Evolutionary conservation across 2,113 vertebrate genomes (phyloP).

Genomic region (Archilochus colubris): DNA sequence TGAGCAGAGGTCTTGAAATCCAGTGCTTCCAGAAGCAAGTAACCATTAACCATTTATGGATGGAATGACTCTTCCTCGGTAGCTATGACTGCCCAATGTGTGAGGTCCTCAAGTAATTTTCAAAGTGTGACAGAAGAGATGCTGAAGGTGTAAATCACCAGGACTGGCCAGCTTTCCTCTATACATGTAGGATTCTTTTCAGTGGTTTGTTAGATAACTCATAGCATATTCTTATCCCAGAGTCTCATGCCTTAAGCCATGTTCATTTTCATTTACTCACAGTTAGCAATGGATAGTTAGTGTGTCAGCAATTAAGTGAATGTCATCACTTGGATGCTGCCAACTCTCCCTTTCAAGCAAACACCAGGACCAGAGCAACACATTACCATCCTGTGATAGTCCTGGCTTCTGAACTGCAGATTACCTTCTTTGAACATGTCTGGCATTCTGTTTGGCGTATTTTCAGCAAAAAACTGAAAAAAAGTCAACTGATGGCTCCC

Average conservation of each 20-base stretch:
- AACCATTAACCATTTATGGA: neutral
- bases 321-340: neutral
- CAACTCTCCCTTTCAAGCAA: neutral
- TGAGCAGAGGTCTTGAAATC: neutral
- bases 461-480: neutral
- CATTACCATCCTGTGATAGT: neutral
- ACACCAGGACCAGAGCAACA: no score
- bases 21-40: neutral
- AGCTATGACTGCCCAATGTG: neutral
- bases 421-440: neutral
- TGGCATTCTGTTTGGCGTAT: neutral
- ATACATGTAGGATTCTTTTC: rapidly evolving
- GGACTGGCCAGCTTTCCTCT: neutral
- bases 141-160: neutral
- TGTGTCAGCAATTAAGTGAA: neutral
- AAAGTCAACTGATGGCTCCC: neutral
- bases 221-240: neutral
- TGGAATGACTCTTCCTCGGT: neutral
- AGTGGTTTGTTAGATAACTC: neutral
- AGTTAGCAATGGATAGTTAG: neutral
- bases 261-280: neutral
- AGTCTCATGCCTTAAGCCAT: neutral
- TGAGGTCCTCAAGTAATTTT: neutral
- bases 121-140: neutral
- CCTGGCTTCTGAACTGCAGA: neutral